These are phyloP conservation scores for Philonicus albiceps DNA, from an alignment of 2,888 invertebrate genomes.

Conservation along the genomic window DNA sequence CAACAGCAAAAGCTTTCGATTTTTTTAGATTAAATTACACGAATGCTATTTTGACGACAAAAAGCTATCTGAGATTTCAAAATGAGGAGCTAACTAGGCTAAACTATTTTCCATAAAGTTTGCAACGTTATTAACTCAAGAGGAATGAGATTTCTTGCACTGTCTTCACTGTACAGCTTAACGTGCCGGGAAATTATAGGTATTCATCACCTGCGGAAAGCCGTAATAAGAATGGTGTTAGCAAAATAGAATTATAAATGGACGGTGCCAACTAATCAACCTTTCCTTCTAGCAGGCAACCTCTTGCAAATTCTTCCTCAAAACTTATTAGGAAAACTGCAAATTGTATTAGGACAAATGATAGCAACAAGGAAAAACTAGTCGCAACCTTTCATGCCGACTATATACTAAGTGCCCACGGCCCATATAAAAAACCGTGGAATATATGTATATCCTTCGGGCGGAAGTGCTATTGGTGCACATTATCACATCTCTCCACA, in stretches of 20 bases:
- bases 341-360: constrained; percentile 1
- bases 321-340: constrained; percentile 30
- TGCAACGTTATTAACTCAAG: neutral
- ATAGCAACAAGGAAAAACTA: neutral
- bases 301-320: neutral
- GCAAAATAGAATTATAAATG: constrained; percentile 6
- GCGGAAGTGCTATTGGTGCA: constrained; percentile 4
- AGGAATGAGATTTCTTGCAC: neutral
- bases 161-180: neutral
- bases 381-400: neutral
- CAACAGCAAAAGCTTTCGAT: no score
- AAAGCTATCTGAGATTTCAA: neutral
- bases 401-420: no score
- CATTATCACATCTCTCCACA: constrained; percentile 10
- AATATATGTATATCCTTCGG: neutral
- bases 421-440: neutral
- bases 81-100: neutral
- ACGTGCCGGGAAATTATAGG: constrained; percentile 8
- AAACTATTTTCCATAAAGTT: neutral
- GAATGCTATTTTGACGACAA: neutral
- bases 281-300: neutral
- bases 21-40: neutral
- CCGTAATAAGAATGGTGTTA: neutral
- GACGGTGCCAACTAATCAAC: constrained; percentile 8
- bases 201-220: neutral